phyloP scores from a whole-genome alignment of 2,113 vertebrate genomes.

The Gopherus flavomarginatus region DNA sequence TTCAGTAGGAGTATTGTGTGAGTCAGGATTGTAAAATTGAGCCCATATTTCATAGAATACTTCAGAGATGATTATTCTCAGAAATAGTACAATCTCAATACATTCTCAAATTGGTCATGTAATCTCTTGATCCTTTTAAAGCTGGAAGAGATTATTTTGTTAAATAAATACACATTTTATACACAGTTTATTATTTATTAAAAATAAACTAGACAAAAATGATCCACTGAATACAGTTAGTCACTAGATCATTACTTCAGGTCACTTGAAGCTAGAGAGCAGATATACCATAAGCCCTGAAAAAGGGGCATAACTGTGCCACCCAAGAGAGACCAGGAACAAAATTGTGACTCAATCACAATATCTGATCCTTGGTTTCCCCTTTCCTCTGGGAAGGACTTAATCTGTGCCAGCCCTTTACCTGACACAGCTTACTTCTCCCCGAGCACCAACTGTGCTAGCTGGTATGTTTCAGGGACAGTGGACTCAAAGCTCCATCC shows the following conservation, averaged over 20 bases:
- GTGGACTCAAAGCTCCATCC: not conserved
- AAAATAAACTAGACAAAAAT: not conserved
- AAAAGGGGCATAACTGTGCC: not conserved
- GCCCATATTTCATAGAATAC: not conserved
- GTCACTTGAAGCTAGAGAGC: not conserved
- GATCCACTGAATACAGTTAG: not conserved
- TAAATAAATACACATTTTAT: not conserved
- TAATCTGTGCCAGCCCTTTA: fast-evolving
- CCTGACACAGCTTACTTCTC: not conserved
- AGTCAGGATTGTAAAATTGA: not conserved
- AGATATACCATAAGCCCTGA: not conserved
- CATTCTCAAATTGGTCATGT: not conserved
- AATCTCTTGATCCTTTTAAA: not conserved
- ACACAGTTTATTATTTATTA: not conserved
- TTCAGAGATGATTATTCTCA: not conserved
- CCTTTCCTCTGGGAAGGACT: not conserved
- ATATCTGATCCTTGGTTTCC: not conserved
- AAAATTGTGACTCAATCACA: not conserved
- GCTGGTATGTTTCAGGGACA: not conserved
- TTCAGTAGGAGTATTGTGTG: fast-evolving
- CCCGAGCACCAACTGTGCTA: not conserved
- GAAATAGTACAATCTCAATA: not conserved
- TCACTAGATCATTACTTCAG: not conserved
- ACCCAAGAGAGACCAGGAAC: not conserved
- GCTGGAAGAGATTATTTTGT: not conserved